A percentile compares a stretch with the other conserved stretches of the same genome.
phyloP scores from a whole-genome alignment of 2,888 invertebrate genomes.

The Pterobdella sp. region DNA sequence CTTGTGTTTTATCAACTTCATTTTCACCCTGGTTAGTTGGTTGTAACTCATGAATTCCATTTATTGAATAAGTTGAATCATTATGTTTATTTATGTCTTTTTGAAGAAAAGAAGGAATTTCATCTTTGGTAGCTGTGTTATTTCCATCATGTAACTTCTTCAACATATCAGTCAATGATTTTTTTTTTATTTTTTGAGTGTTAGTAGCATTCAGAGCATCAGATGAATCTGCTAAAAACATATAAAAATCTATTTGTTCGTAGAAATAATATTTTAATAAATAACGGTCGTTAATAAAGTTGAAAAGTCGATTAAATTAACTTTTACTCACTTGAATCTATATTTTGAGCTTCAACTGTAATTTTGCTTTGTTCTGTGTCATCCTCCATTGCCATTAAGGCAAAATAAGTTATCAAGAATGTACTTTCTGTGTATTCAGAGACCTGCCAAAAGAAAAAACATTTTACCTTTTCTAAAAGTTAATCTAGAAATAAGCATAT shows the following conservation, averaged over 20 bases:
- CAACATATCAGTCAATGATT: conserved; percentile 22
- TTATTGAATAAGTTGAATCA: not conserved
- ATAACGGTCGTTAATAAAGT: not conserved
- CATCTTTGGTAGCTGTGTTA: not conserved
- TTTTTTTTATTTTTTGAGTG: conserved; percentile 18
- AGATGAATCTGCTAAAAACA: conserved; percentile 18
- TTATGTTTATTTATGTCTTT: conserved; percentile 4
- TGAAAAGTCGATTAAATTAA: not conserved
- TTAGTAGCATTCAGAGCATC: conserved; percentile 18
- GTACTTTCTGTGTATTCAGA: not conserved
- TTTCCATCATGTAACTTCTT: conserved; percentile 20
- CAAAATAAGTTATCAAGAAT: not conserved
- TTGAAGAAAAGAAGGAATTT: conserved; percentile 22
- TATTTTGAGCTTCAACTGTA: conserved; percentile 18
- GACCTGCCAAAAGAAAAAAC: conserved; percentile 1
- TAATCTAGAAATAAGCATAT: not conserved
- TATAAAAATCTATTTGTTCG: not conserved
- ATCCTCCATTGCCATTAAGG: not conserved
- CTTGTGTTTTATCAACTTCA: not conserved
- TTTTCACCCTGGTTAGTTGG: not conserved
- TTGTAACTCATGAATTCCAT: not conserved
- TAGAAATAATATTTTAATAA: not conserved
- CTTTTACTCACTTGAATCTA: conserved; percentile 27
- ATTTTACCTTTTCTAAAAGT: not conserved
- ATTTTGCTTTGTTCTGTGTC: not conserved